Base-by-base conservation (phyloP, 2,113 vertebrate genomes). In the Lampris megalopsis region DNA sequence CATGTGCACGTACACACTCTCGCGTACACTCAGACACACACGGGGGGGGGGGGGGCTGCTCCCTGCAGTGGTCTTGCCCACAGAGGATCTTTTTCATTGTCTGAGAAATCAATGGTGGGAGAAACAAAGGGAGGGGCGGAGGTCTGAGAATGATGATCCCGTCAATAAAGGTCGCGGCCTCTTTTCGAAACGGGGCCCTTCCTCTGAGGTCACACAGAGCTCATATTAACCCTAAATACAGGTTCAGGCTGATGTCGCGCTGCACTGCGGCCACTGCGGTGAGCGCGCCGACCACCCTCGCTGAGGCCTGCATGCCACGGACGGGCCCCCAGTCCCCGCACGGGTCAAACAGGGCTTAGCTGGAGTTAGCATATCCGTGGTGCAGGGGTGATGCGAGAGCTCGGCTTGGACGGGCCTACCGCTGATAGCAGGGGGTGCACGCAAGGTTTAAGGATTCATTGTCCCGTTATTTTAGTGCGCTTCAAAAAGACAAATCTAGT, bases 151-250 rank as follows among this genome's bases (percentile, higher is more conserved):
- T 88, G 84, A 93, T 90, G 86, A 91, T 86, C 74, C 81, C 58
- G 85, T 93, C 91, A 86, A 92, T 93, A 90, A 88, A 87, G 90
- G 91, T 91, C 9, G 45, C 1, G 62, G 92, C 92, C 91, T 86
- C 66, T 81, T 87, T 81, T 91, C 83, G 24, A 86, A 69, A 68
- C 72, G 1, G 58, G 68, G 54, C 77, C 4, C 74, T 79, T 82
- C 68, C 84, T 77, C 63, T 2, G 74, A 77, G 91, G 92, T 92
- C 89, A 90, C 53, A 7, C 3, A 80, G 75, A 74, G 84, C 79
- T 88, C 85, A 76, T 68, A 54, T 86, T 82, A 84, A 81, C 84
- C 77, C 61, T 72, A 36, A 87, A 79, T 63, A 65, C 60, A 42
- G 83, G 88, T 90, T 89, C 90, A 86, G 79, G 70, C 89, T 69